Conservation (phyloP, 2,888 invertebrate genomes). For the Lasiommata megera region DNA sequence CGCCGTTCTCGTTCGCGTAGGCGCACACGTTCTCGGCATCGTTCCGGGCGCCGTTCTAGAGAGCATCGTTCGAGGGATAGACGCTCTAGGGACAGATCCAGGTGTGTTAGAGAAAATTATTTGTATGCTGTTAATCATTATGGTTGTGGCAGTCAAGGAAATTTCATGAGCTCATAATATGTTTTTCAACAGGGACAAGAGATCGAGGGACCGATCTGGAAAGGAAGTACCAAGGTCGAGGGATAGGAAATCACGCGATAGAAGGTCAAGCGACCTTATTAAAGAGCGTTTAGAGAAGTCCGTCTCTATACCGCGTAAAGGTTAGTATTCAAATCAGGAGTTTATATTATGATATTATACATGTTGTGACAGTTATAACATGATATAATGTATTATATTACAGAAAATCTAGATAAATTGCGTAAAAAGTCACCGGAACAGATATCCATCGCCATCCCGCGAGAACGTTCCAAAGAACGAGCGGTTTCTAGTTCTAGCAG, state of each 20-base stretch:
- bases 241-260: constrained; percentile 75
- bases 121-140: not conserved
- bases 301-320: constrained; percentile 73
- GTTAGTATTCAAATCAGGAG: too few species aligned
- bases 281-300: constrained; percentile 75
- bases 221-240: constrained; percentile 61
- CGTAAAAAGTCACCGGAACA: constrained; percentile 65
- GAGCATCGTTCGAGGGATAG: constrained; percentile 65
- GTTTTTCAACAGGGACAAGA: constrained; percentile 55
- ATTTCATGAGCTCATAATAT: not conserved
- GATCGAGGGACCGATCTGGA: constrained; percentile 64
- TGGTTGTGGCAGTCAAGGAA: too few species aligned
- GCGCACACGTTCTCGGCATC: constrained; percentile 60
- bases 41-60: constrained; percentile 57
- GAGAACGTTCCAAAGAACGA: constrained; percentile 52
- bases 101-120: constrained; percentile 40
- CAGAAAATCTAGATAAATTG: constrained; percentile 65
- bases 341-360: not conserved
- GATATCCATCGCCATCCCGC: constrained; percentile 50
- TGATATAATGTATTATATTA: constrained; percentile 25
- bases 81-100: constrained; percentile 63
- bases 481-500: constrained; percentile 73
- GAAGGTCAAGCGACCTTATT: constrained; percentile 70
- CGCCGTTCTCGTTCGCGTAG: constrained; percentile 67
- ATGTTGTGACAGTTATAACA: not conserved